A percentile compares a stretch with the other conserved stretches of the same genome.
phyloP scores from a whole-genome alignment of 2,888 invertebrate genomes.

The Nephrotoma flavescens region DNA sequence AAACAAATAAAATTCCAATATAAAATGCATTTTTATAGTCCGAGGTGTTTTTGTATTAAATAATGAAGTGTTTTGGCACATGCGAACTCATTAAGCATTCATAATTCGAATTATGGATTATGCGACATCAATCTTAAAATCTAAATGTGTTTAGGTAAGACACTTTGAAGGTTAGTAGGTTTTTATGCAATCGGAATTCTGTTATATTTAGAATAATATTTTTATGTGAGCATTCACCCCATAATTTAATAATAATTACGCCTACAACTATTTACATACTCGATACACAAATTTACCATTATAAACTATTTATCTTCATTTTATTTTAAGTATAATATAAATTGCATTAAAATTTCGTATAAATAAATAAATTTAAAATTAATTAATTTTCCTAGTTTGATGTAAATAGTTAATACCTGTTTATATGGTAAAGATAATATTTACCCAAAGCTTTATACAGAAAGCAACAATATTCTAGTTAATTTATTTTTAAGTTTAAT shows the following conservation, averaged over 20 bases:
- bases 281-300: not conserved
- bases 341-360: not conserved
- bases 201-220: not conserved
- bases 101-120: not conserved
- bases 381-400: not conserved
- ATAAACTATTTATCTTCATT: not conserved
- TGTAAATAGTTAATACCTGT: not conserved
- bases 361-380: not conserved
- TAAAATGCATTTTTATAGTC: not conserved
- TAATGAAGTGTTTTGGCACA: not conserved
- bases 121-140: not conserved
- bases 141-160: not conserved
- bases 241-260: not conserved
- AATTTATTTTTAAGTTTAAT: not conserved
- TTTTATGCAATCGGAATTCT: not conserved
- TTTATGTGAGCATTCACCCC: too few species aligned
- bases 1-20: not conserved
- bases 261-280: not conserved
- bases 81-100: not conserved
- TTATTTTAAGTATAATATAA: not conserved
- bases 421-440: not conserved
- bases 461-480: not conserved
- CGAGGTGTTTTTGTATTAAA: not conserved
- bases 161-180: not conserved
- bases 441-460: not conserved